These are phyloP conservation scores for Lymantria dispar DNA, from an alignment of 2,888 invertebrate genomes.

Conservation along the genomic window DNA sequence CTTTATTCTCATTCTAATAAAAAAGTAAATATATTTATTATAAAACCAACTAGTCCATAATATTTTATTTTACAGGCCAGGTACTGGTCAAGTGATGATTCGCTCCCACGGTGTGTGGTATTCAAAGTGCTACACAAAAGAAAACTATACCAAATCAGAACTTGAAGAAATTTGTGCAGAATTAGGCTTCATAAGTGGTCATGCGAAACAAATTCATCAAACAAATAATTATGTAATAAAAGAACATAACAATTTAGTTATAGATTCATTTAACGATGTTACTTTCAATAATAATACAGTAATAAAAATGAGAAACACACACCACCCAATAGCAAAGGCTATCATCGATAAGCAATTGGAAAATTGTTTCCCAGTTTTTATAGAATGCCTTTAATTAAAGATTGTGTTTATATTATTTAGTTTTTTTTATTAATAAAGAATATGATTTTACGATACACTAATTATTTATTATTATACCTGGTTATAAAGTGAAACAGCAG, in stretches of 20 bases:
- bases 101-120: slow-evolving; percentile 88
- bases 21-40: too few relatives aligned
- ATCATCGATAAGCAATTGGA: slow-evolving; percentile 45
- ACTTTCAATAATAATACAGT: slow-evolving; percentile 62
- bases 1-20: too few relatives aligned
- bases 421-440: slow-evolving; percentile 19
- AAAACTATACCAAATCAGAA: slow-evolving; percentile 74
- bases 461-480: too few relatives aligned
- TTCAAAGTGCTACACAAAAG: slow-evolving; percentile 84
- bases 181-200: slow-evolving; percentile 83
- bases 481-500: too few relatives aligned
- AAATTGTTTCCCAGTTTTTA: slow-evolving; percentile 69
- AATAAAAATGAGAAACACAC: slow-evolving; percentile 62
- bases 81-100: slow-evolving; percentile 86
- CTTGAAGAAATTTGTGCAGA: slow-evolving; percentile 83
- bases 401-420: slow-evolving; percentile 8
- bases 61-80: slow-evolving; percentile 54
- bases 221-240: slow-evolving; percentile 38
- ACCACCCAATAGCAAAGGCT: slow-evolving; percentile 59
- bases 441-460: background rate
- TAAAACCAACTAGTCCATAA: background rate
- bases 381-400: slow-evolving; percentile 64
- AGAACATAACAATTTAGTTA: slow-evolving; percentile 50
- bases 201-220: slow-evolving; percentile 65
- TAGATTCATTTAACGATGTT: slow-evolving; percentile 63